A percentile compares a stretch with the other conserved stretches of the same genome.
These are phyloP conservation scores for Etia nguti DNA, from an alignment of 2,113 vertebrate genomes.

Conservation along the genomic window DNA sequence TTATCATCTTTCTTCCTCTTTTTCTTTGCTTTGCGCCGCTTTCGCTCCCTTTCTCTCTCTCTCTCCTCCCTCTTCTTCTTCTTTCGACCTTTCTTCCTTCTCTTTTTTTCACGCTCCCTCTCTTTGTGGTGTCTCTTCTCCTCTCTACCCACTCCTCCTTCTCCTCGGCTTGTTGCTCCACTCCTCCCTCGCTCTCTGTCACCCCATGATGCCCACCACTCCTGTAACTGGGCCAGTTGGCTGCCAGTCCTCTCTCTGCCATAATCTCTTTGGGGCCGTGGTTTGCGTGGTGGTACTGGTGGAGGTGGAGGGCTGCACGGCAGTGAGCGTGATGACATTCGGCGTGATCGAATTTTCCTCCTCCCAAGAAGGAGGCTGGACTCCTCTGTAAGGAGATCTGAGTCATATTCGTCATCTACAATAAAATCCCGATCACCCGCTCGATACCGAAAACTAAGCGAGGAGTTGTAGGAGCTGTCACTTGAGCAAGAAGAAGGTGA, in stretches of 20 bases:
- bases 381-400: slow-evolving; percentile 73
- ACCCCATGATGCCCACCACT: slow-evolving; percentile 77
- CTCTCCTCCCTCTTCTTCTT: slow-evolving; percentile 74
- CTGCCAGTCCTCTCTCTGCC: slow-evolving; percentile 60
- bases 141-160: slow-evolving; percentile 30
- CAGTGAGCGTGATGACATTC: slow-evolving; percentile 72
- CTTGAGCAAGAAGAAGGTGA: slow-evolving; percentile 67
- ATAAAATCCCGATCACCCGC: slow-evolving; percentile 49
- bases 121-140: slow-evolving; percentile 73
- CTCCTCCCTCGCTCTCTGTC: slow-evolving; percentile 61
- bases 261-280: slow-evolving; percentile 55
- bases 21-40: slow-evolving; percentile 73
- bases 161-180: not conserved
- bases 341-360: slow-evolving; percentile 63
- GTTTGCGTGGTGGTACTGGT: slow-evolving; percentile 74
- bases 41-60: slow-evolving; percentile 69
- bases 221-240: slow-evolving; percentile 74
- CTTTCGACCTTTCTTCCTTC: slow-evolving; percentile 73
- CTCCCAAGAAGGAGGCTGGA: slow-evolving; percentile 73
- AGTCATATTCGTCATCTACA: slow-evolving; percentile 65
- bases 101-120: slow-evolving; percentile 68
- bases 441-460: slow-evolving; percentile 72
- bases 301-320: slow-evolving; percentile 76
- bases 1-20: slow-evolving; percentile 74
- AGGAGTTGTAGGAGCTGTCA: slow-evolving; percentile 71